These are phyloP conservation scores for Sisor rabdophorus DNA, from an alignment of 2,113 vertebrate genomes.

Conservation along the genomic window DNA sequence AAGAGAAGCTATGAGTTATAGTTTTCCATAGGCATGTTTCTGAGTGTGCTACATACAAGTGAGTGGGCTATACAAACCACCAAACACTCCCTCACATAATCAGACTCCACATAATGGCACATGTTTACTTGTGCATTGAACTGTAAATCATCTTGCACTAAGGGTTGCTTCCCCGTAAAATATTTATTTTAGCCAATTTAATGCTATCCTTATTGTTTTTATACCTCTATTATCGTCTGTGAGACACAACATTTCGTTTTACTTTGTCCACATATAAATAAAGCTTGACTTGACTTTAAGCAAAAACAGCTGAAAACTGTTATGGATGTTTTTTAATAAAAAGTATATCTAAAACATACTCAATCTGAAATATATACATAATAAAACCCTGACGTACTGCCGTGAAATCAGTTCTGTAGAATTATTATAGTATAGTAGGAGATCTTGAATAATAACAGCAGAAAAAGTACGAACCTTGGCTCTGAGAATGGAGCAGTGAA, in stretches of 20 bases:
- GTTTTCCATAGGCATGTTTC: neutral
- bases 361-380: neutral
- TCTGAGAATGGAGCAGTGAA: constrained; percentile 67
- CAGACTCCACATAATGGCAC: too few species aligned
- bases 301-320: neutral
- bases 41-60: neutral
- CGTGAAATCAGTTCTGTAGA: neutral
- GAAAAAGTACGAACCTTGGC: constrained; percentile 62
- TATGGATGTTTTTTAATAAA: constrained; percentile 8
- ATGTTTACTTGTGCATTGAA: too few species aligned
- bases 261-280: too few species aligned
- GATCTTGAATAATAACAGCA: constrained; percentile 5
- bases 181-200: too few species aligned
- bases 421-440: neutral
- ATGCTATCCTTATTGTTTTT: too few species aligned
- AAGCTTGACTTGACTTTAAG: too few species aligned
- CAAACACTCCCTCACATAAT: too few species aligned
- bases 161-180: too few species aligned
- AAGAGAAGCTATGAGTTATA: neutral
- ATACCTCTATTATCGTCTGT: too few species aligned
- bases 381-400: neutral
- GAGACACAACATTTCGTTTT: too few species aligned
- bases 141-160: too few species aligned
- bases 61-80: too few species aligned
- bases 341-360: neutral